Base-by-base conservation (phyloP, 2,888 invertebrate species). In the Pollenia labialis region DNA sequence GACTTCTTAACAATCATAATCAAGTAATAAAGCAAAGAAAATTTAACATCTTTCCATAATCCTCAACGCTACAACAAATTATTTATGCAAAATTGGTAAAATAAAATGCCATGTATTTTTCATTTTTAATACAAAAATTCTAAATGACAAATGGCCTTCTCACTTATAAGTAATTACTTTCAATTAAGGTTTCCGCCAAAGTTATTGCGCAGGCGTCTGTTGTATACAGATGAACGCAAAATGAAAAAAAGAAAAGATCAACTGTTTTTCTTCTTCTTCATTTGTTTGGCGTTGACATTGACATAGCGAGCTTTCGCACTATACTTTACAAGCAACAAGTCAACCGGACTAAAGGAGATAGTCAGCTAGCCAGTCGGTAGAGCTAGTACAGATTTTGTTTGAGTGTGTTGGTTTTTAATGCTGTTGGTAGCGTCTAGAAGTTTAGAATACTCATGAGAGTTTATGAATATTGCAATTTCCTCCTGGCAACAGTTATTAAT, bases 141-240 rank as follows among this genome's bases (percentile, higher is more conserved):
- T 68, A 87, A 74, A 85, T 89, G 88, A 88, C 89, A 89, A 89
- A 89, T 92, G 91, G 91, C 89, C 90, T 88, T 87, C 88, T 89
- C 89, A 90, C 90, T 91, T 91, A 90, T 91, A 91, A 91, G 92
- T 92, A 92, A 92, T 92, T 92, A 91, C 92, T 91, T 92, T 91
- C 92, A 92, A 92, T 92, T 92, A 92, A 87, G 88, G 85, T 87
- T 85, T 87, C 85, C 87, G 83, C 85, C 87, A 88, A 80, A 77
- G 58, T 82, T 85, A 88, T 87, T 90, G 91, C 90, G 90, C 92
- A 90, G 89, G 90, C 91, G 89, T 91, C 85, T 84, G 72, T 85
- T 71, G 83, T 88, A 48, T 64, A 60, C 44, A 66, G 16, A 76
- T 76, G 32, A 64, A 60, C 6, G 66, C 58, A 68, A 52, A 76